A percentile compares a stretch with the other conserved stretches of the same genome.
phyloP scores from a whole-genome alignment of 92 coral and sea anemone genomes.

The Parazoanthus atlanticus region DNA sequence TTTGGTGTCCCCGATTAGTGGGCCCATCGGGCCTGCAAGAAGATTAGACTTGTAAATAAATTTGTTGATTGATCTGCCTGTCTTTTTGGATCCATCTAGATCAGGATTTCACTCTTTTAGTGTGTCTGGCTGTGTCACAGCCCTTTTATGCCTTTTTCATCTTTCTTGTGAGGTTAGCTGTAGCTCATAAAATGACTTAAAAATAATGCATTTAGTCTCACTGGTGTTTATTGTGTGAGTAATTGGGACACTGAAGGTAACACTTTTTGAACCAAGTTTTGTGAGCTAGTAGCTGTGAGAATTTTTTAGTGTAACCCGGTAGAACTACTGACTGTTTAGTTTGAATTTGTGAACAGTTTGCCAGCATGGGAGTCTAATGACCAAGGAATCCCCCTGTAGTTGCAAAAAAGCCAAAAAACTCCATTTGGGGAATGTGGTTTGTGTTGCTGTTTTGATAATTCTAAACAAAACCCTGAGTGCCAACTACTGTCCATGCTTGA shows the following conservation, averaged over 20 bases:
- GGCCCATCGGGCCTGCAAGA: no score
- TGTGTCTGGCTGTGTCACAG: not conserved
- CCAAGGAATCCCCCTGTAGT: conserved; percentile 39
- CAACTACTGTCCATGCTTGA: conserved; percentile 18
- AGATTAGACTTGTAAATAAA: no score
- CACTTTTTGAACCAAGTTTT: not conserved
- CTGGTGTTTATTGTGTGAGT: no score
- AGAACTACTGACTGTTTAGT: not conserved
- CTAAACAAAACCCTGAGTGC: conserved; percentile 5
- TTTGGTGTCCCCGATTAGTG: no score
- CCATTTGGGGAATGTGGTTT: not conserved
- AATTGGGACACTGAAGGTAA: not conserved
- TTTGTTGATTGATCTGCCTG: no score
- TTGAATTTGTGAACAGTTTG: not conserved
- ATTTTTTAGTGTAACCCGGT: not conserved
- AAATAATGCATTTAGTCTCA: not conserved
- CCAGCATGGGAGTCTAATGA: not conserved
- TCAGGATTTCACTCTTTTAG: not conserved
- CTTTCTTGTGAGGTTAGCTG: no score
- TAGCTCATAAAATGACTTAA: not conserved
- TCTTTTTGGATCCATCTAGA: not conserved
- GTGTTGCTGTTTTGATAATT: not conserved
- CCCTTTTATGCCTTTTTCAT: no score
- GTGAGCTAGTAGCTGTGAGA: no score
- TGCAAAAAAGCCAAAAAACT: not conserved